Conservation (phyloP, 2,797 vertebrate genomes). For the Anas bahamensis region DNA sequence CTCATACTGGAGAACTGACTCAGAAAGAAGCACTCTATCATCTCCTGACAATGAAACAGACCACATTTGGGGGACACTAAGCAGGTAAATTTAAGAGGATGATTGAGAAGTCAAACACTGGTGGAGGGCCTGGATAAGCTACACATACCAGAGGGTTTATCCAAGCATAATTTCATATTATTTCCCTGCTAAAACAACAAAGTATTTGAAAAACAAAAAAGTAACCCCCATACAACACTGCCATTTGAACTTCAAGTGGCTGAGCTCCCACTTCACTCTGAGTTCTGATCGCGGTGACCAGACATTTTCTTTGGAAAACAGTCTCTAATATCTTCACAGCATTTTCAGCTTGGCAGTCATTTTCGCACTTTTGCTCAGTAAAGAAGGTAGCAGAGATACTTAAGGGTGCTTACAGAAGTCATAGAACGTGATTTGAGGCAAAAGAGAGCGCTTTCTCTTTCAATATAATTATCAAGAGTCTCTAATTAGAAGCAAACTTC, state of each 20-base stretch:
- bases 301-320: not conserved
- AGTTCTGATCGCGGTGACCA: not conserved
- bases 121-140: not conserved
- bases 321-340: not conserved
- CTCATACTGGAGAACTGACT: not conserved
- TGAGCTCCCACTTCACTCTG: not conserved
- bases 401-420: not conserved
- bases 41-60: not conserved
- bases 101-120: not conserved
- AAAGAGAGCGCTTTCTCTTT: not conserved
- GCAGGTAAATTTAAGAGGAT: not conserved
- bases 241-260: not conserved
- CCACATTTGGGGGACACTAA: not conserved
- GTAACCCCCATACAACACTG: not conserved
- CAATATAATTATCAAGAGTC: not conserved
- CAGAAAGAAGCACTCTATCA: not conserved
- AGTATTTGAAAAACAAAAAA: not conserved
- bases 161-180: not conserved
- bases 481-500: constrained; percentile 5
- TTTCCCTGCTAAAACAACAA: not conserved
- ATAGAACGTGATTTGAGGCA: not conserved
- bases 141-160: not conserved
- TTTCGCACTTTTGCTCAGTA: not conserved
- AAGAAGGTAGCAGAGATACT: constrained; percentile 6
- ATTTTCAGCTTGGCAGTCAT: not conserved